Evolutionary conservation across 2,888 invertebrate genomes (phyloP).

Genomic region (Drosophila neutralis): DNA sequence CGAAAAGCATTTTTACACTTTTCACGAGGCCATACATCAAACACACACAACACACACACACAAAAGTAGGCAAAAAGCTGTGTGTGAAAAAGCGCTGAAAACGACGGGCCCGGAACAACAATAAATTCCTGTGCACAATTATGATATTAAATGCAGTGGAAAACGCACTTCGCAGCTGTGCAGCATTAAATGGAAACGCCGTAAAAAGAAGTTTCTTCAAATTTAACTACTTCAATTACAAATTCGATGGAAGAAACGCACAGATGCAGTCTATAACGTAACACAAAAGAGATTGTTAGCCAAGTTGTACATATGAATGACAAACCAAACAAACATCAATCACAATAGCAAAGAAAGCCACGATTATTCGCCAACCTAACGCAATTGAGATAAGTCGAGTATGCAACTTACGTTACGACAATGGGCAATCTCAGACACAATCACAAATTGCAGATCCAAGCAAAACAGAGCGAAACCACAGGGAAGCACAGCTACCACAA

Average conservation of each 20-base stretch:
- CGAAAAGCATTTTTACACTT: constrained; percentile 45
- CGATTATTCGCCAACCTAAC: neutral
- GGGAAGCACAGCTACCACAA: neutral
- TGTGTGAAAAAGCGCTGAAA: neutral
- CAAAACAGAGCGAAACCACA: constrained; percentile 15
- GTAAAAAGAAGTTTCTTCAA: constrained; percentile 4
- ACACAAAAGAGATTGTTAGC: neutral
- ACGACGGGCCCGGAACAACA: constrained; percentile 2
- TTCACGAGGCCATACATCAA: constrained; percentile 37
- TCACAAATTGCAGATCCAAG: constrained; percentile 27
- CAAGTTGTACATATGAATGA: neutral
- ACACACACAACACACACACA: neutral
- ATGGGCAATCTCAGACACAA: constrained; percentile 4
- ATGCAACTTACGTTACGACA: constrained; percentile 4
- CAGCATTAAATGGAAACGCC: constrained; percentile 27
- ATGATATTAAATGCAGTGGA: constrained; percentile 61
- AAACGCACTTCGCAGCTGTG: constrained; percentile 53
- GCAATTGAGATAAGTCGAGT: neutral
- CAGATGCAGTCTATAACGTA: neutral
- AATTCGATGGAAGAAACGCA: neutral
- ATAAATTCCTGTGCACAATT: constrained; percentile 46
- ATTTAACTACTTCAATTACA: neutral
- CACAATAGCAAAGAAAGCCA: neutral
- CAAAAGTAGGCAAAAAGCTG: neutral
- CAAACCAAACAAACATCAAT: neutral